phyloP scores from a whole-genome alignment of 1,140 invertebrate species.

The Lepidostoma basale region DNA sequence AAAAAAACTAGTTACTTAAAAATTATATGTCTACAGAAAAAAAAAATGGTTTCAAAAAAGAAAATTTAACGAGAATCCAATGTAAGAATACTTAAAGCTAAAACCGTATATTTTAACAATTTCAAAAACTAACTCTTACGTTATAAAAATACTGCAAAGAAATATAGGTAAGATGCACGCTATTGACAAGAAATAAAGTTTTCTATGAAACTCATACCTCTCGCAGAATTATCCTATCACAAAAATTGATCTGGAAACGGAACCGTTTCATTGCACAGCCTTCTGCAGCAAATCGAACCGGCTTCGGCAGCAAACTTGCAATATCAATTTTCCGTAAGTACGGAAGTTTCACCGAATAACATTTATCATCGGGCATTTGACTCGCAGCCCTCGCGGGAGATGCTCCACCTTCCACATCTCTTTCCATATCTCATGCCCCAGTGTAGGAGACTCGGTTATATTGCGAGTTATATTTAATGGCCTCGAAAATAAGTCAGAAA shows the following conservation, averaged over 20 bases:
- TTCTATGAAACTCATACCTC: too few relatives aligned
- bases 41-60: too few relatives aligned
- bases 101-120: too few relatives aligned
- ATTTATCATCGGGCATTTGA: slow-evolving; percentile 30
- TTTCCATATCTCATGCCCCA: background rate
- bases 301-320: slow-evolving; percentile 11
- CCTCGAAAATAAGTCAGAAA: slow-evolving; percentile 25
- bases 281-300: slow-evolving; percentile 12
- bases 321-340: slow-evolving; percentile 27
- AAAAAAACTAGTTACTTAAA: too few relatives aligned
- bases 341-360: slow-evolving; percentile 23
- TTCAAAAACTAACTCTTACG: too few relatives aligned
- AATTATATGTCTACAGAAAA: too few relatives aligned
- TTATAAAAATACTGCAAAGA: too few relatives aligned
- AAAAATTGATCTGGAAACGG: background rate
- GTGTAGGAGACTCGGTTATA: slow-evolving; percentile 1
- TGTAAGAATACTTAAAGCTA: too few relatives aligned
- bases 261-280: slow-evolving; percentile 8
- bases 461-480: slow-evolving; percentile 25
- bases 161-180: too few relatives aligned
- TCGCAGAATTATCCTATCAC: slow-evolving; percentile 4
- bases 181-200: too few relatives aligned
- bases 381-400: slow-evolving; percentile 3
- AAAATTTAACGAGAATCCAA: too few relatives aligned
- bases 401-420: background rate